Evolutionary conservation across 2,888 invertebrate genomes (phyloP).

Genomic region (Orgyia antiqua): DNA sequence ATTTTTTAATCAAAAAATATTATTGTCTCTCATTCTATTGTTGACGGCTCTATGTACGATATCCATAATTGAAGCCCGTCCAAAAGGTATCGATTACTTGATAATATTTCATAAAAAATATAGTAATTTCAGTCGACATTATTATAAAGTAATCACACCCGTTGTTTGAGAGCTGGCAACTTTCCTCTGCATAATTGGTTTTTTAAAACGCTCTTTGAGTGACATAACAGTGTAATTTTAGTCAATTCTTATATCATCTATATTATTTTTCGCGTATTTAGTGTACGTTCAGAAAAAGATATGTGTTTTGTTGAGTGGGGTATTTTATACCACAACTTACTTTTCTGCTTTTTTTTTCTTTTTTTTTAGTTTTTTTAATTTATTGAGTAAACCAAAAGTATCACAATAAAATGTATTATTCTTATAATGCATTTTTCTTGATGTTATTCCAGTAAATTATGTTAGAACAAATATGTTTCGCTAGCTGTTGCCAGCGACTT

Average conservation of each 20-base stretch:
- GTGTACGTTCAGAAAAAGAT: background rate
- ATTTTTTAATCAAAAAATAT: conserved; percentile 36
- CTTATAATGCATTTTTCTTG: too few relatives aligned
- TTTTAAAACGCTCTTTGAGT: conserved; percentile 36
- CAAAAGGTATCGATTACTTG: conserved; percentile 37
- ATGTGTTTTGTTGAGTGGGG: too few relatives aligned
- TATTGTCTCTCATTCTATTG: conserved; percentile 38
- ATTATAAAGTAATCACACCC: conserved; percentile 47
- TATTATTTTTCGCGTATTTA: too few relatives aligned
- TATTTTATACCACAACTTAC: too few relatives aligned
- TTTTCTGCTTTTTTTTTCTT: too few relatives aligned
- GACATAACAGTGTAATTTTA: conserved; percentile 34
- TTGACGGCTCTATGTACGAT: conserved; percentile 23
- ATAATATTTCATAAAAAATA: conserved; percentile 38
- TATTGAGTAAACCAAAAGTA: too few relatives aligned
- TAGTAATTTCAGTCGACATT: conserved; percentile 41
- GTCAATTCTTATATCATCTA: too few relatives aligned
- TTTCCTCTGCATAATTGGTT: conserved; percentile 44
- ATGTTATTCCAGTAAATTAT: too few relatives aligned
- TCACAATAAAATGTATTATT: too few relatives aligned
- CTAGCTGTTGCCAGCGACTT: too few relatives aligned
- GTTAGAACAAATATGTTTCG: too few relatives aligned
- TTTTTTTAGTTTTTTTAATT: too few relatives aligned
- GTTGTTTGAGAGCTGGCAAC: conserved; percentile 26
- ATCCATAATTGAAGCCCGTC: conserved; percentile 32